Evolutionary conservation across 2,888 invertebrate species (phyloP), one percentile per base, ranked within the genome.

Genomic region (Gisinianus flammeolus): DNA sequence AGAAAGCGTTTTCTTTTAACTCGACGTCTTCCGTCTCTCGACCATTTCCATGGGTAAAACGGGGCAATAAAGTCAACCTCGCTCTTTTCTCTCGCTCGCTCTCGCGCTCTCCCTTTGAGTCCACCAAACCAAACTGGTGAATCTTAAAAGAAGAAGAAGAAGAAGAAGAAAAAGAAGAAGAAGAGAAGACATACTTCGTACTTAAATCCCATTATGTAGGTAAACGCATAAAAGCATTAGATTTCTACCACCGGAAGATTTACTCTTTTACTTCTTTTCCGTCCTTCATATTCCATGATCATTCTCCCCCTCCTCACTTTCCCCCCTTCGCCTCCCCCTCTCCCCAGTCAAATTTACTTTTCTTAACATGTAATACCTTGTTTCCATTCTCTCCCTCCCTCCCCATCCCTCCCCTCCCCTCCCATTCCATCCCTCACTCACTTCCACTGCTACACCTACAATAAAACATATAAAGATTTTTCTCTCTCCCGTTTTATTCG

Each of bases 131-230:
- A 12, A 6, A 44, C 44, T 44, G 16, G 44, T 16, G 44, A 6
- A 16, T 44, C 44, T 44, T 19, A 44, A 19, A 44, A 19, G 44
- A 44, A 44, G 12, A 44, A 19, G 19, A 44, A 44, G 22, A 22
- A n/a, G 22, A 8, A 22, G 22, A 8, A n/a, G 56, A 56, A 10
- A n/a, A 8, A 8, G 56, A 58, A 24, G 16, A 8, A 16, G 12
- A 24, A 24, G 22, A 58, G 22, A 24, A 24, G 56, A 24, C 22
- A 58, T 58, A 22, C n/a, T n/a, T n/a, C n/a, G 22, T 62, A 24
- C 62, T 62, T 62, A 62, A 62, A 62, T 62, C 62, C 62, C 62
- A 62, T 62, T 62, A 62, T 62, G 62, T 22, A 62, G 26, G 28
- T 24, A 62, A 28, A 62, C 22, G 26, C 24, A 26, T 62, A 62